These are phyloP conservation scores for Aporophyla nigra DNA, from an alignment of 2,888 invertebrate genomes.

Conservation along the genomic window DNA sequence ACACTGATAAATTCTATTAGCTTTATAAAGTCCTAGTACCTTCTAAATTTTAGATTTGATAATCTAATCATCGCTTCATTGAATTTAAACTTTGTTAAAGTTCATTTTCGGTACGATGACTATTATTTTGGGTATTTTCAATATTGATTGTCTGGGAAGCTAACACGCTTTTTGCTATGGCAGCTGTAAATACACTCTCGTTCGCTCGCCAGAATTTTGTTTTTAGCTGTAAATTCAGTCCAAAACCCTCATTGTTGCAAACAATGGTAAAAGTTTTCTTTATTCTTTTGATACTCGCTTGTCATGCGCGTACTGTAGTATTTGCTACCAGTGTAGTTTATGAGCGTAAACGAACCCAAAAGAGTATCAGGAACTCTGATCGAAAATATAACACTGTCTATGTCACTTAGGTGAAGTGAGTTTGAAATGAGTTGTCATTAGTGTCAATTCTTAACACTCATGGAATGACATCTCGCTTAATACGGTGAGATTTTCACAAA, in stretches of 20 bases:
- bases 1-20: slow-evolving; percentile 40
- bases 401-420: too few species aligned
- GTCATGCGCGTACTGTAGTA: too few species aligned
- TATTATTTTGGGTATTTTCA: neutral
- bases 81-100: slow-evolving; percentile 9
- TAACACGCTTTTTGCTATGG: neutral
- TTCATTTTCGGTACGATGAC: neutral
- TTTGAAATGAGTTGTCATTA: too few species aligned
- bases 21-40: slow-evolving; percentile 21
- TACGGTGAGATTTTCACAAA: too few species aligned
- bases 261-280: neutral
- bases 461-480: too few species aligned
- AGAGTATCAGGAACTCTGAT: too few species aligned
- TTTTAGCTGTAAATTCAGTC: neutral
- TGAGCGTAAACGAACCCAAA: too few species aligned
- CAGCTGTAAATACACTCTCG: neutral
- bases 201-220: neutral
- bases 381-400: too few species aligned
- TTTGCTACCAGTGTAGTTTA: too few species aligned
- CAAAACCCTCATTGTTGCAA: neutral
- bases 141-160: neutral
- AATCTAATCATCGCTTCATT: slow-evolving; percentile 26
- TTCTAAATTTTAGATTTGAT: slow-evolving; percentile 32
- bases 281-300: neutral
- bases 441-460: too few species aligned